Evolutionary conservation across 2,888 invertebrate species (phyloP), one percentile per base, ranked within the genome.

Genomic region (Tribolium freemani): DNA sequence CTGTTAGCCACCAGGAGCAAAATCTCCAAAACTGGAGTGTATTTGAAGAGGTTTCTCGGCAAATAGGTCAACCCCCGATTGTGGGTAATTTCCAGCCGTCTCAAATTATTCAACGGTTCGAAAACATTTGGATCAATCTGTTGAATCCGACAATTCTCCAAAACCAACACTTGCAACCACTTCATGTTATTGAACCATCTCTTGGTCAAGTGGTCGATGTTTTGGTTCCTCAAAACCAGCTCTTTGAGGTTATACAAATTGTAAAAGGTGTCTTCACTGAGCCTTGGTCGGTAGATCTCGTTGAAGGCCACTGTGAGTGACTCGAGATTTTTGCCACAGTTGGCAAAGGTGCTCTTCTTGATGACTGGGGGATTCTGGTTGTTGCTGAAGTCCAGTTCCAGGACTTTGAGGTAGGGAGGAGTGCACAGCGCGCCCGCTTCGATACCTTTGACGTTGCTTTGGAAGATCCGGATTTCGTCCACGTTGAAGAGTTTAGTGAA

Each of bases 361-460:
- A 66, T 38, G 8, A 21, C 9, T 4, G 64, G 64, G 1, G 11
- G 13, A n/a, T 51, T 21, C 3, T 9, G 11, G 11, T 21, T 10
- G n/a, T 3, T n/a, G 9, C 11, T 11, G 13, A 63, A 63, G 16
- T 63, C 51, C 2, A 63, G 11, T 21, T 63, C 63, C 0, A 63
- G 9, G 8, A n/a, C 11, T 63, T 50, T 63, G 9, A 63, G 5
- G 6, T 20, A 21, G n/a, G 16, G 31, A 8, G 50, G 26, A 4
- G 63, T 21, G 30, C 63, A 63, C 5, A 63, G 31, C 3, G 63
- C 50, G 8, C 63, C 63, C 2, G 20, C 10, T 63, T 63, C 63
- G 9, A 63, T 51, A 3, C 48, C 20, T 11, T n/a, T 8, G 16
- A 50, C 16, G 9, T 51, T 8, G 20, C 31, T 50, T 45, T 13